Percentiles rank a stretch among this genome's conserved stretches.
Conservation (phyloP, 2,888 invertebrate species). For the Troides helena region DNA sequence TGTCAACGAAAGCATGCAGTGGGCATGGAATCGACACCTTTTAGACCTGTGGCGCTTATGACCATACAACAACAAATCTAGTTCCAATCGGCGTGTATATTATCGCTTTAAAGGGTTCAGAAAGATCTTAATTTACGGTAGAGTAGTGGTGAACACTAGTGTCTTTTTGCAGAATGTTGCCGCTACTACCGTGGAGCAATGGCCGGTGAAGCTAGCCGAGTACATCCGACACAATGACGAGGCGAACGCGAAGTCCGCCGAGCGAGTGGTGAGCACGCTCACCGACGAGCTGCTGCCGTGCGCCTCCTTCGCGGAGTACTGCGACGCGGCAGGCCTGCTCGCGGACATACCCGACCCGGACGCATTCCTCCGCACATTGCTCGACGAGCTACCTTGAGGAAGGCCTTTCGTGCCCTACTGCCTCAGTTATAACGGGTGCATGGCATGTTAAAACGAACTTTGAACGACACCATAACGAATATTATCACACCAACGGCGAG, state of each 20-base stretch:
- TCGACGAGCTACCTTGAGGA: constrained; percentile 65
- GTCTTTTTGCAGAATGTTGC: constrained; percentile 80
- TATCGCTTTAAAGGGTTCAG: too few species aligned
- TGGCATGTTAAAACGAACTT: constrained; percentile 45
- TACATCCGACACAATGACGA: constrained; percentile 97
- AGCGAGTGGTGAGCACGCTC: constrained; percentile 88
- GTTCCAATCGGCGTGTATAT: neutral
- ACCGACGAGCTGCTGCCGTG: constrained; percentile 95
- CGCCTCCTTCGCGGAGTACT: constrained; percentile 94
- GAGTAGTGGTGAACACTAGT: neutral
- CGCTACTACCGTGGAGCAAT: constrained; percentile 87
- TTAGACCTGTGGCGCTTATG: too few species aligned
- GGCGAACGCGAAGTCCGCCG: constrained; percentile 91
- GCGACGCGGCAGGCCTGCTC: constrained; percentile 92
- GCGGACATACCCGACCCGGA: constrained; percentile 85
- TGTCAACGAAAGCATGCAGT: too few species aligned
- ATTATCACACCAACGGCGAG: constrained; percentile 11
- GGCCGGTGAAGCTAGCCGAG: constrained; percentile 94
- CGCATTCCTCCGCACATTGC: constrained; percentile 53
- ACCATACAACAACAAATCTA: neutral
- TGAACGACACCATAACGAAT: constrained; percentile 1
- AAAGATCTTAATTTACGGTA: neutral
- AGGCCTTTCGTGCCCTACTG: constrained; percentile 51
- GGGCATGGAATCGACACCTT: too few species aligned
- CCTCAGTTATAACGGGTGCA: constrained; percentile 56